phyloP scores from a whole-genome alignment of 2,888 invertebrate species.

The Ptychoptera albimana region DNA sequence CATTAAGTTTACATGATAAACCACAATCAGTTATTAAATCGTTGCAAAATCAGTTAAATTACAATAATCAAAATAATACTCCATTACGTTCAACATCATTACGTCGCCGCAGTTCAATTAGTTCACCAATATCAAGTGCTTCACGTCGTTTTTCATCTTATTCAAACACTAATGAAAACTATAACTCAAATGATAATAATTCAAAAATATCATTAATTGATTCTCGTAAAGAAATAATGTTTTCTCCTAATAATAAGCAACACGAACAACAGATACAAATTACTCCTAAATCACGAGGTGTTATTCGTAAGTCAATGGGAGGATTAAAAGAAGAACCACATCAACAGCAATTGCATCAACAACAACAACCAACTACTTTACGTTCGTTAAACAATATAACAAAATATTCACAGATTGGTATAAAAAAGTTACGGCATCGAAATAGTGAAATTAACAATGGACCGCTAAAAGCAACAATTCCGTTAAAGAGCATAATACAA shows the following conservation, averaged over 20 bases:
- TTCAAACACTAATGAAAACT: slow-evolving; percentile 8
- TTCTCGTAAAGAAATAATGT: too few species aligned
- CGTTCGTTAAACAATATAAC: background rate
- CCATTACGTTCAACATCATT: slow-evolving; percentile 11
- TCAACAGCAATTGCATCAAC: slow-evolving; percentile 8
- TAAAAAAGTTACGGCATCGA: slow-evolving; percentile 8
- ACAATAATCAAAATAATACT: slow-evolving; percentile 13
- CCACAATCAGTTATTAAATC: slow-evolving; percentile 3
- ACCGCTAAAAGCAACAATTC: slow-evolving; percentile 18
- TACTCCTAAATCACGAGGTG: too few species aligned
- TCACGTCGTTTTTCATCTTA: slow-evolving; percentile 6
- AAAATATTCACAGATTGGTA: slow-evolving; percentile 9
- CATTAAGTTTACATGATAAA: slow-evolving; percentile 18
- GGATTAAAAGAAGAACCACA: slow-evolving; percentile 13
- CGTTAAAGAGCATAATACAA: slow-evolving; percentile 14
- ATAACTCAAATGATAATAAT: background rate
- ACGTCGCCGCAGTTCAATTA: slow-evolving; percentile 15
- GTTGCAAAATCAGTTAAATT: slow-evolving; percentile 1
- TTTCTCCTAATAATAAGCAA: too few species aligned
- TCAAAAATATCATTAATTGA: too few species aligned
- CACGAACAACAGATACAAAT: too few species aligned
- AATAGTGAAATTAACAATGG: slow-evolving; percentile 12
- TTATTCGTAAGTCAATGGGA: slow-evolving; percentile 2
- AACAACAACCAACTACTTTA: slow-evolving; percentile 7
- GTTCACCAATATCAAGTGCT: slow-evolving; percentile 13